Base-by-base conservation (phyloP, 92 coral and sea anemone genomes). In the Hydrozoanthus gracilis region DNA sequence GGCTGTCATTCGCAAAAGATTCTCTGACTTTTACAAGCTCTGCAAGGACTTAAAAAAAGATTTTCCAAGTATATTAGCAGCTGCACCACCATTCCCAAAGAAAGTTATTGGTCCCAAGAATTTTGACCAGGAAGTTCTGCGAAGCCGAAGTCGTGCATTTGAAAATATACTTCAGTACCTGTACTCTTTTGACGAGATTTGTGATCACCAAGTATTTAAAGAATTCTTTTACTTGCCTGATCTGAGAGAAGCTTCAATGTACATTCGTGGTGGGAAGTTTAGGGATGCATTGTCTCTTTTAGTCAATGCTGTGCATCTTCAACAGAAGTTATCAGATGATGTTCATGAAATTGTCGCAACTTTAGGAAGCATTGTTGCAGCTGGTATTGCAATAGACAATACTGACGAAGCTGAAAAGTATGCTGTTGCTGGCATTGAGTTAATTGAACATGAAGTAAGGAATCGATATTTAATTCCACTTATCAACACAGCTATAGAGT, bases 241-340 rank as follows among this genome's bases (percentile, higher is more conserved):
- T 54, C 82, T 97, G 74, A 87, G 87, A 71, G 91, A 90, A 80
- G 99, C 98, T 8, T 91, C 93, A 50, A 91, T 92, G 75, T 77
- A 90, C 52, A 94, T 97, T 27, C 93, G 94, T 67, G 99, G 99
- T 27, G 99, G 99, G 4, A 73, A 91, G 86, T 92, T 93, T 60
- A 82, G 91, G 9, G 91, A 82, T 71, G 92, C 96, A 45, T 83
- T 97, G 74, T 89, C 89, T 70, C 95, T 92, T 44, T 88, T 97
- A 6, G 79, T 93, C 18, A 97, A 97, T 91, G 93, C 93, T 0
- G 91, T 97, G n/a, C 99, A 97, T 75, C 92, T 97, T 49, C 99
- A 97, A 75, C 95, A 94, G 60, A 97, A 97, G 78, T 89, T 97
- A 83, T 92, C 92, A 46, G 99, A 97, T 86, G 89, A 93, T 44